Evolutionary conservation across 1,140 invertebrate genomes (phyloP), one percentile per base, ranked within the genome.

Genomic region (Pomacea maculata): DNA sequence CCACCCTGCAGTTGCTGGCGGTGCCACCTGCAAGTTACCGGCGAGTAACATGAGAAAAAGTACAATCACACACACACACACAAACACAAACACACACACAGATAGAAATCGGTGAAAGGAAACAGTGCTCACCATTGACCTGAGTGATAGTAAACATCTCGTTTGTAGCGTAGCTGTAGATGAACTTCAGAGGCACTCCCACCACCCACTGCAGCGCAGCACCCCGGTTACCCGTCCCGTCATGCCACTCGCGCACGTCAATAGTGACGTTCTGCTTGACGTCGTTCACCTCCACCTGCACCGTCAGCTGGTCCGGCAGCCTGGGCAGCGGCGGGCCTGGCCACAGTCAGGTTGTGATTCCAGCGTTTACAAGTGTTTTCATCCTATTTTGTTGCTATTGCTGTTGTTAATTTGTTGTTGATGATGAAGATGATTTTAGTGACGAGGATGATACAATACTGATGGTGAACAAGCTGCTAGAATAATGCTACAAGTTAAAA

Each of bases 271-370:
- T 85, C 72, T 83, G 82, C 63, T 85, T 76, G 54, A 83, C 17
- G 12, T 85, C 68, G 67, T 86, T 86, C 8, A 79, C 82, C 75
- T 86, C 85, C 21, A 86, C 80, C 19, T 79, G 79, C 14, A 84
- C 74, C n/a, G 45, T 82, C 75, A 82, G 85, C 63, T 64, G 68
- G 8, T 80, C 73, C 19, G 83, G 61, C 12, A 86, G 71, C 61
- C 45, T 21, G 8, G 85, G 85, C 29, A 78, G 80, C n/a, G 71
- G 57, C 45, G 76, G 76, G 25, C 76, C 76, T 78, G 75, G 57
- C 7, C 68, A 70, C 34, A 45, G 10, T 45, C 14, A 70, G 1
- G 12, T 70, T 11, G n/a, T 8, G 70, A 72, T 34, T 7, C 70
- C 3, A 19, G 10, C 11, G 7, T 17, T 70, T 70, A 70, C 12